These are phyloP conservation scores for Macrophya alboannulata DNA, from an alignment of 2,888 invertebrate species.

Conservation along the genomic window DNA sequence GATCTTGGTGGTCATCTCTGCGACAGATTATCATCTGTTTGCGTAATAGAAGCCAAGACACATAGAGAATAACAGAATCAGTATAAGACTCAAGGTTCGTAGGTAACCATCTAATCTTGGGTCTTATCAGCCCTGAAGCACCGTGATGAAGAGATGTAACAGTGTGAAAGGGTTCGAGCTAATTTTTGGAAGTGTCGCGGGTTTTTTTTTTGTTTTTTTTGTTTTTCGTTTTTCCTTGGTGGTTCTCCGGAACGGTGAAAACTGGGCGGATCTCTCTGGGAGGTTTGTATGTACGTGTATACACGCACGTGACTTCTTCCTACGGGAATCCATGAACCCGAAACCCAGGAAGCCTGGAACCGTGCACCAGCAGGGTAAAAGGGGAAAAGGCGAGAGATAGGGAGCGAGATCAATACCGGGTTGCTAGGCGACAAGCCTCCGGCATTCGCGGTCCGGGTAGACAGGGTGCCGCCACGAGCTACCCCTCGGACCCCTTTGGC, in stretches of 20 bases:
- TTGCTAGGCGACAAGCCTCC: constrained; percentile 80
- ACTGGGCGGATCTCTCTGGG: constrained; percentile 15
- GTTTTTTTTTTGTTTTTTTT: neutral
- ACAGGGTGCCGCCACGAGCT: constrained; percentile 82
- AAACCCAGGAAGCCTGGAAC: constrained; percentile 7
- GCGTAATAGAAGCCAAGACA: neutral
- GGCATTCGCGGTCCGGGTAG: constrained; percentile 83
- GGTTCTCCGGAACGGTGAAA: neutral
- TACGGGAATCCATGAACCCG: constrained; percentile 12
- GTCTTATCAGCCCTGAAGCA: neutral
- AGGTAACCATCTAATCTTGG: neutral
- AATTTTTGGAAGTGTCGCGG: neutral
- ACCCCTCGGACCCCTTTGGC: constrained; percentile 69
- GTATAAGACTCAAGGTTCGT: neutral
- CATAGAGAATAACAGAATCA: neutral
- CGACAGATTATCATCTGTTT: neutral
- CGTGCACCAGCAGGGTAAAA: constrained; percentile 59
- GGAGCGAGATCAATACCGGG: constrained; percentile 80
- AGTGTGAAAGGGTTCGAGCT: neutral
- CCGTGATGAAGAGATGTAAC: neutral
- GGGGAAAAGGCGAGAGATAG: constrained; percentile 74
- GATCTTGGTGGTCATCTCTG: neutral
- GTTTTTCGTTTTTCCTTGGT: neutral
- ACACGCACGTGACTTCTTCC: neutral
- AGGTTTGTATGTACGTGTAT: neutral